These are phyloP conservation scores for Tenthredo livida DNA, from an alignment of 2,888 invertebrate species.

Conservation along the genomic window DNA sequence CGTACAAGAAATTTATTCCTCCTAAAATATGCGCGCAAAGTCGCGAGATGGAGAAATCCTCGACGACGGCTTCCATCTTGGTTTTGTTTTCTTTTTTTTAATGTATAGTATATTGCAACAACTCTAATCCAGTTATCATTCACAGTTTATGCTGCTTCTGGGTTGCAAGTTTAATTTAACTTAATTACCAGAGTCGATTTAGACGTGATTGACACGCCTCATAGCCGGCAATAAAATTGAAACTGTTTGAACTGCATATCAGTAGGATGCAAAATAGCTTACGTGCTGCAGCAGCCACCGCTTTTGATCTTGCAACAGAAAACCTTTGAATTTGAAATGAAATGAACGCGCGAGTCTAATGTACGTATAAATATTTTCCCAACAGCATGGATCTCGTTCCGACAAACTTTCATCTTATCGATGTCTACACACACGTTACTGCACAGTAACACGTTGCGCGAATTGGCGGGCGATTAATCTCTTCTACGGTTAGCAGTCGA, in stretches of 20 bases:
- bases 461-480: slow-evolving; percentile 15
- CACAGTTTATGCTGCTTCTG: background rate
- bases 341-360: slow-evolving; percentile 21
- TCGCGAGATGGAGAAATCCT: background rate
- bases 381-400: background rate
- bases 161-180: background rate
- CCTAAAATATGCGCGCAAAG: background rate
- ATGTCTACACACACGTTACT: background rate
- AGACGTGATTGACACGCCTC: background rate
- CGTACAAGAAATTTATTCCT: background rate
- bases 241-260: slow-evolving; percentile 19
- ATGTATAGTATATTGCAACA: background rate
- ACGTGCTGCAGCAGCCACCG: background rate
- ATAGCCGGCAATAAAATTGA: slow-evolving; percentile 29
- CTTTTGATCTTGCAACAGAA: slow-evolving; percentile 30
- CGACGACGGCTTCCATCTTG: background rate
- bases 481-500: background rate
- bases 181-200: background rate
- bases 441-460: background rate
- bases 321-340: slow-evolving; percentile 33
- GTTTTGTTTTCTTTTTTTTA: background rate
- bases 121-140: background rate
- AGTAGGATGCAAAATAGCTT: background rate
- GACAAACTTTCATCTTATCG: slow-evolving; percentile 39
- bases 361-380: slow-evolving; percentile 33